Conservation (phyloP, 2,888 invertebrate species). For the Tenthredo mesomela region DNA sequence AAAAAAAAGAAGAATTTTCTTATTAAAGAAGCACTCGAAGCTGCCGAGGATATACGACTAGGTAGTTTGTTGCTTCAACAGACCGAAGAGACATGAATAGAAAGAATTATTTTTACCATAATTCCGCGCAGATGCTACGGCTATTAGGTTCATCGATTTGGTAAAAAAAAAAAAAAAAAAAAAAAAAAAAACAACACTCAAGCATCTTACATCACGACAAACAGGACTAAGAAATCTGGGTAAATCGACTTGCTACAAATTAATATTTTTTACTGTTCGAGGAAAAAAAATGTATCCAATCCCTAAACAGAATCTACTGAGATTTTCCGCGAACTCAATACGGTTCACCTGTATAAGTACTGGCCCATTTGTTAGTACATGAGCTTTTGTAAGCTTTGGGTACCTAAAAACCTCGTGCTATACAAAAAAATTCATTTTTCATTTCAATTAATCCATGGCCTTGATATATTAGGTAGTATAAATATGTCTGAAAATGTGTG, state of each 20-base stretch:
- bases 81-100: background rate
- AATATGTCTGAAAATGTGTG: background rate
- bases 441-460: constrained; percentile 68
- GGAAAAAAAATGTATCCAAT: background rate
- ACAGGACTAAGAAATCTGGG: background rate
- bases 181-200: background rate
- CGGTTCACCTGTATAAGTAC: background rate
- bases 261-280: background rate
- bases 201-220: background rate
- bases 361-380: background rate
- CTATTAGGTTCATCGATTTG: background rate
- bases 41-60: background rate
- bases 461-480: constrained; percentile 49
- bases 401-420: background rate
- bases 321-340: background rate
- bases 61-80: background rate
- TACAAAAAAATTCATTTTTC: constrained; percentile 73
- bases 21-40: background rate
- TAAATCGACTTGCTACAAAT: background rate
- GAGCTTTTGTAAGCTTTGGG: background rate
- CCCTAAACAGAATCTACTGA: background rate
- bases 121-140: background rate
- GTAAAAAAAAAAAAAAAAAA: background rate
- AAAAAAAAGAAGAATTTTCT: constrained; percentile 4
- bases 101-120: background rate